Evolutionary conservation across 1,140 invertebrate genomes (phyloP).

Genomic region (Manduca sexta): DNA sequence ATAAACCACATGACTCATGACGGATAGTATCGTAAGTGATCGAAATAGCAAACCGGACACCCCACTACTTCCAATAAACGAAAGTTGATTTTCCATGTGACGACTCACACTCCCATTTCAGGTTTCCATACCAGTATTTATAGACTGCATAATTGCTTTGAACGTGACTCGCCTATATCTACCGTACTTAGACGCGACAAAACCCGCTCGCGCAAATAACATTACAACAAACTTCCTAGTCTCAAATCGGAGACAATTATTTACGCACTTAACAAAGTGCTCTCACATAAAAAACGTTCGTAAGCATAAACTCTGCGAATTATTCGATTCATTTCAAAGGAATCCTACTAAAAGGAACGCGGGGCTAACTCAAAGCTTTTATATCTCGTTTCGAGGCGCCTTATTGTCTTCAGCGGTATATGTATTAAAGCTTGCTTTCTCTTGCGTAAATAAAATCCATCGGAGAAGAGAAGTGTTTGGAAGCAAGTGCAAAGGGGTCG

Average conservation of each 20-base stretch:
- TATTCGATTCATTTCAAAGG: constrained; percentile 72
- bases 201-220: background rate
- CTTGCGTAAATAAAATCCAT: constrained; percentile 71
- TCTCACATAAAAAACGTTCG: constrained; percentile 50
- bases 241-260: constrained; percentile 41
- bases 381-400: constrained; percentile 62
- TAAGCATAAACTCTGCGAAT: constrained; percentile 66
- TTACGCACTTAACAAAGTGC: constrained; percentile 47
- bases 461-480: constrained; percentile 55
- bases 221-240: constrained; percentile 9
- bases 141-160: no score
- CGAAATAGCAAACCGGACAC: no score
- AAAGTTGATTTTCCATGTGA: no score
- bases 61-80: no score
- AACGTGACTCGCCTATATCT: no score
- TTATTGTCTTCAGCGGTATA: constrained; percentile 68
- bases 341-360: constrained; percentile 66
- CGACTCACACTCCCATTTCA: no score
- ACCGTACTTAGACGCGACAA: no score
- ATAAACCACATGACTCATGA: no score
- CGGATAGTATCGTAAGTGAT: no score
- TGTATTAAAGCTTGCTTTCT: constrained; percentile 70
- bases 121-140: no score
- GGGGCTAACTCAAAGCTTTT: constrained; percentile 71
- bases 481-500: constrained; percentile 49